Percentiles rank a stretch among this genome's conserved stretches.
phyloP scores from a whole-genome alignment of 2,113 vertebrate genomes.

The Salvelinus fontinalis region DNA sequence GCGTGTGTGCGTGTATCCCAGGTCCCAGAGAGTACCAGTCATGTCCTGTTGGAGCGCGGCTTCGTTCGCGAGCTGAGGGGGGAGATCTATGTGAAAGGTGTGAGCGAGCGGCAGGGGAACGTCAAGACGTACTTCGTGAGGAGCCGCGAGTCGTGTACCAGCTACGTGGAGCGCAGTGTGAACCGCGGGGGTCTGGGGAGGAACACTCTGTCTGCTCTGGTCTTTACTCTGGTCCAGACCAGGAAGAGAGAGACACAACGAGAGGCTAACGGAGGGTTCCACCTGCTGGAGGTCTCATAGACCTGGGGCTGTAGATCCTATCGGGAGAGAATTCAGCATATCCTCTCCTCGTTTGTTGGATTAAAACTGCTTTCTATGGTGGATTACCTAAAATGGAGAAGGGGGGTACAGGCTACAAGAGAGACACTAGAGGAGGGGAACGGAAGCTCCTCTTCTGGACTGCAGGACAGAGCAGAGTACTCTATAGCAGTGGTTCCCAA shows the following conservation, averaged over 20 bases:
- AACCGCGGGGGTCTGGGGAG: conserved; percentile 71
- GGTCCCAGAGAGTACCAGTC: conserved; percentile 84
- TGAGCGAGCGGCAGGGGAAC: conserved; percentile 88
- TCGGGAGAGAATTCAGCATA: too few relatives aligned
- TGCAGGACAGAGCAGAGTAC: too few relatives aligned
- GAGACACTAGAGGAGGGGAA: too few relatives aligned
- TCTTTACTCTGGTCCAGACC: conserved; percentile 87
- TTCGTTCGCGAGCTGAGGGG: conserved; percentile 86
- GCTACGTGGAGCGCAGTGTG: conserved; percentile 71
- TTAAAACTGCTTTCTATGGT: too few relatives aligned
- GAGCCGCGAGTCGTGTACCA: conserved; percentile 74
- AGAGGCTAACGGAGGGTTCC: conserved; percentile 75
- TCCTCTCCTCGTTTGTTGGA: too few relatives aligned
- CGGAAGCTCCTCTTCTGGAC: too few relatives aligned
- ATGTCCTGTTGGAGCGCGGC: conserved; percentile 82
- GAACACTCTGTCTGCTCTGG: conserved; percentile 86
- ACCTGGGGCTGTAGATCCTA: too few relatives aligned
- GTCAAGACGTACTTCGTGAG: conserved; percentile 89
- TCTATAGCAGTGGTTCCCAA: too few relatives aligned
- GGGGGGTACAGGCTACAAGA: too few relatives aligned
- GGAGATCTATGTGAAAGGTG: conserved; percentile 86
- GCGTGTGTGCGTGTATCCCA: conserved; percentile 34
- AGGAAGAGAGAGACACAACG: conserved; percentile 87
- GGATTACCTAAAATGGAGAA: too few relatives aligned
- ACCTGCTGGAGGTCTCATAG: conserved; percentile 53